Base-by-base conservation (phyloP, 35 echinoderm and acorn worm species). In the Patiria miniata region DNA sequence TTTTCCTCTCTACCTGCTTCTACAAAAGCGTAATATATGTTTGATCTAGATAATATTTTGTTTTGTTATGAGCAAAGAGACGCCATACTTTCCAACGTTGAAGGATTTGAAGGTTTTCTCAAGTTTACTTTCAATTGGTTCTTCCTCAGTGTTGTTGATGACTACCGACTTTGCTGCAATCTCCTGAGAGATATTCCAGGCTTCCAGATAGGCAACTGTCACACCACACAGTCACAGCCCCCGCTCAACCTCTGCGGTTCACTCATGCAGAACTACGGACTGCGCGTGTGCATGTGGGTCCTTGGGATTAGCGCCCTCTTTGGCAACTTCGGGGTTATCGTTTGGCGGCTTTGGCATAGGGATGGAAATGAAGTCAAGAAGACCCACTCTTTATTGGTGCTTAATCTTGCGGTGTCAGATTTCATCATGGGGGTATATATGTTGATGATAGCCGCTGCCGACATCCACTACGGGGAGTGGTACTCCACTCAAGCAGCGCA, bases 221-320 rank as follows among this genome's bases (percentile, higher is more conserved):
- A 58, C 0, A 58, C 84, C 8, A 58, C 55, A 23, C 30, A 58
- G 34, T 36, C 61, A 16, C 59, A 38, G 19, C 84, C 84, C 18
- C 61, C 59, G 21, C 51, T 86, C 34, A 58, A 86, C 39, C 55
- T 61, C 12, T 97, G 94, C 79, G 83, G 86, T 18, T 68, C 83
- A 29, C 58, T 97, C 0, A 97, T 97, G 94, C 83, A 81, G 29
- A 92, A 93, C 44, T 33, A 37, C 7, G 79, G 83, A 7, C 68
- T 95, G 7, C 93, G 89, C 0, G 68, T 87, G 4, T 69, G 47
- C 37, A 87, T 95, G 73, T 95, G 93, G 93, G 54, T 91, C 21
- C 77, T 95, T 39, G 88, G 87, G 10, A 22, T 90, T 7, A 93
- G 90, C 37, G 90, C 90, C 12, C 81, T 97, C 36, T 19, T 89